Conservation (phyloP, 1,140 invertebrate species). For the Chlorops oryzae region DNA sequence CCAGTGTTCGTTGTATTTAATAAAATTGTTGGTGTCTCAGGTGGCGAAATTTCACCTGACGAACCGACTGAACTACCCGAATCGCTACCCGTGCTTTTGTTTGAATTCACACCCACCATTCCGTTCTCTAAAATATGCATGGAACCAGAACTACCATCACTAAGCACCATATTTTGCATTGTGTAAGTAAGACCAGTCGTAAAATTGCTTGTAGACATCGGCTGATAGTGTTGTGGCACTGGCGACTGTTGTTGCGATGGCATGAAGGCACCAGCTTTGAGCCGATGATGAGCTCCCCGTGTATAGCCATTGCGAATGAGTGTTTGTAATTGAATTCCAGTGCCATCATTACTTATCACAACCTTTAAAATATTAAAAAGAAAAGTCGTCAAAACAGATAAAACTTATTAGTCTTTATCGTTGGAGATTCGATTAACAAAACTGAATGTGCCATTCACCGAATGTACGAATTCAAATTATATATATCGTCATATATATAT, state of each 20-base stretch:
- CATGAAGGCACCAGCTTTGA: constrained; percentile 33
- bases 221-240: constrained; percentile 46
- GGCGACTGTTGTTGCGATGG: constrained; percentile 39
- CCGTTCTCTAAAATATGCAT: too few relatives aligned
- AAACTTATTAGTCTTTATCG: background rate
- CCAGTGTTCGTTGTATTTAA: constrained; percentile 12
- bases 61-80: constrained; percentile 45
- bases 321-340: constrained; percentile 32
- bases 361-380: constrained; percentile 19
- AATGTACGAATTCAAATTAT: too few relatives aligned
- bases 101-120: constrained; percentile 26
- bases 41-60: constrained; percentile 39
- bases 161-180: constrained; percentile 44
- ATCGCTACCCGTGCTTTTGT: constrained; percentile 40
- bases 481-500: too few relatives aligned
- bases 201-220: constrained; percentile 37
- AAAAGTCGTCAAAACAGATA: constrained; percentile 1
- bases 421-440: too few relatives aligned
- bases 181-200: constrained; percentile 20
- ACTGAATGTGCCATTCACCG: too few relatives aligned
- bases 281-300: constrained; percentile 28
- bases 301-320: constrained; percentile 42
- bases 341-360: constrained; percentile 28
- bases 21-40: constrained; percentile 38
- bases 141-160: too few relatives aligned